These are phyloP conservation scores for Burhinus oedicnemus DNA, from an alignment of 2,113 vertebrate species.

Conservation along the genomic window DNA sequence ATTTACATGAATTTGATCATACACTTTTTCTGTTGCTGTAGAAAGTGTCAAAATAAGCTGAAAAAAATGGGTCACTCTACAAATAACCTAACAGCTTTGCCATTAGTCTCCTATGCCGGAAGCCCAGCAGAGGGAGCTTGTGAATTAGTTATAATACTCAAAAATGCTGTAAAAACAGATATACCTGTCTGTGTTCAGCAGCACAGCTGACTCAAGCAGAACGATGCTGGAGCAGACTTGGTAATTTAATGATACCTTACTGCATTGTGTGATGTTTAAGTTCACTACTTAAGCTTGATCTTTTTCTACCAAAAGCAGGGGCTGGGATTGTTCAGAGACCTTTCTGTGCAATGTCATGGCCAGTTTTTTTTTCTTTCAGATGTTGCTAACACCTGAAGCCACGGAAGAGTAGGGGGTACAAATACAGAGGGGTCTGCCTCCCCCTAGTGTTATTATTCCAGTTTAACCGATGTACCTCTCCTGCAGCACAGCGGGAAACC, in stretches of 20 bases:
- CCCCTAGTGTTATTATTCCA: neutral
- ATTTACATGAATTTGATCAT: neutral
- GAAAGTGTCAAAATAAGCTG: neutral
- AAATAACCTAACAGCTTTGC: neutral
- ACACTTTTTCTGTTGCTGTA: neutral
- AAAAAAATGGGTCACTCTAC: neutral
- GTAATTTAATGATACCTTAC: neutral
- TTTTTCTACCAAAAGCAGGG: neutral
- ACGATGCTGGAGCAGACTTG: neutral
- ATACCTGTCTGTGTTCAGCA: neutral
- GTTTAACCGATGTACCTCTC: neutral
- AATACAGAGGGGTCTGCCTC: neutral
- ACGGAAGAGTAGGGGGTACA: neutral
- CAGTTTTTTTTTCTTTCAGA: neutral
- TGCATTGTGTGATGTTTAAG: neutral
- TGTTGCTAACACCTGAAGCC: neutral
- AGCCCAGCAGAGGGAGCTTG: conserved; percentile 76
- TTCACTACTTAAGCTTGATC: neutral
- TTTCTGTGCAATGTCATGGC: neutral
- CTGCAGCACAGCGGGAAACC: neutral
- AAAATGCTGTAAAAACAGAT: neutral
- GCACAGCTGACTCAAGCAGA: neutral
- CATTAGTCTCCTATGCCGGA: neutral
- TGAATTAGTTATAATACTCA: conserved; percentile 11
- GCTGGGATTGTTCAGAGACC: neutral